A percentile compares a stretch with the other conserved stretches of the same genome.
Evolutionary conservation across 2,113 vertebrate genomes (phyloP).

Genomic region (Nymphicus hollandicus): DNA sequence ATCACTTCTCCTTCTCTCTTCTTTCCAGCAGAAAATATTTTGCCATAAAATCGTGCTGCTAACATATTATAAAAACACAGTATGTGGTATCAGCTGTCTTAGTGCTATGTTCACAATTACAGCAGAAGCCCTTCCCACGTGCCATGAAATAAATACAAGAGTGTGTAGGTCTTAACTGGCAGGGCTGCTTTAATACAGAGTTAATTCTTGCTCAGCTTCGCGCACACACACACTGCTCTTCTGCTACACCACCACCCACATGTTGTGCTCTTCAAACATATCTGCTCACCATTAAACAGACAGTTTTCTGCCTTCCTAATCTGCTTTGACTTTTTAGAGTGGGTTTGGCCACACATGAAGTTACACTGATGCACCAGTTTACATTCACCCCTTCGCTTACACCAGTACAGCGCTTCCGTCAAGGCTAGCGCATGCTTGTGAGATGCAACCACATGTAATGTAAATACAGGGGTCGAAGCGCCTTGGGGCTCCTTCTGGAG

Average conservation of each 20-base stretch:
- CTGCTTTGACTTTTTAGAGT: not conserved
- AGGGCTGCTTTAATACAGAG: not conserved
- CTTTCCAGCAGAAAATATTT: not conserved
- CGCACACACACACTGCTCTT: not conserved
- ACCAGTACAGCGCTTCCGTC: not conserved
- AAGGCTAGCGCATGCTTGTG: not conserved
- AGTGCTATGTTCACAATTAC: not conserved
- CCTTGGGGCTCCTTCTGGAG: not conserved
- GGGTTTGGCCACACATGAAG: constrained; percentile 33
- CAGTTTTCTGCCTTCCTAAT: not conserved
- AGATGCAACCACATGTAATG: not conserved
- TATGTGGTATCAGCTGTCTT: not conserved
- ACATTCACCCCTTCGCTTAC: not conserved
- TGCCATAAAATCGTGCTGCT: not conserved
- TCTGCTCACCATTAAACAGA: not conserved
- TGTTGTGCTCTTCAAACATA: not conserved
- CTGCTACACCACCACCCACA: not conserved
- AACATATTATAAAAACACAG: not conserved
- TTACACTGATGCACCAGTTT: not conserved
- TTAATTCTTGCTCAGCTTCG: not conserved
- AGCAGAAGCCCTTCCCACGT: not conserved
- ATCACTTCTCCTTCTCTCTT: not conserved
- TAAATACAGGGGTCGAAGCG: not conserved
- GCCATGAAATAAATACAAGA: not conserved
- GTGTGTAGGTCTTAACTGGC: not conserved